Evolutionary conservation across 2,113 vertebrate species (phyloP), one percentile per base, ranked within the genome.

Genomic region (Grammomys surdaster): DNA sequence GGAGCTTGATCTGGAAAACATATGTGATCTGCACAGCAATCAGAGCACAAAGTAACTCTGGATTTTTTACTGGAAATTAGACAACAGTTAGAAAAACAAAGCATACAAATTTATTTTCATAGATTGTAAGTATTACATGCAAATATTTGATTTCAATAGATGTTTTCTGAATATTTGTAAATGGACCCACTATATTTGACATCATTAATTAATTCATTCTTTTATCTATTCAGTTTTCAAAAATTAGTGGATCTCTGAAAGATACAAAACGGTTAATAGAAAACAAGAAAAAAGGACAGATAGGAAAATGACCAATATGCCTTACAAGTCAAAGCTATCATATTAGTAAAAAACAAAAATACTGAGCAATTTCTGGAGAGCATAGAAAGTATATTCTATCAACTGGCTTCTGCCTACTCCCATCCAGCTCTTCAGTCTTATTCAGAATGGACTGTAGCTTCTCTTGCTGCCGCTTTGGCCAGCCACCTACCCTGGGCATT

Each of bases 131-230:
- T 81, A 78, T 12, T 70, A n/a, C 0, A 90, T 67, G 11, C 7
- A 84, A 93, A n/a, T 94, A 78, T 60, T 89, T 95, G 76, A 95
- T 80, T 75, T 65, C 13, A 1, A 33, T 65, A 77, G 80, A 31
- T 60, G 89, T 85, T 78, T 95, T 31, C 56, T 93, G 72, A 20
- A 67, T 70, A 63, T 28, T 28, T 91, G 40, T 93, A 67, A 96
- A 20, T 7, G 12, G 72, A 88, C 0, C 3, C n/a, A 81, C 26
- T 9, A 43, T 12, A 40, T 85, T 84, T 82, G 48, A n/a, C 22
- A 17, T 56, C 1, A 92, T 75, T 6, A 58, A 31, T 80, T 33
- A 3, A 65, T 86, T 82, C 0, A 33, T 94, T 93, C 2, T 87
- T 93, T 91, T 77, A 80, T 26, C 58, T 51, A 65, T 28, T 75